Base-by-base conservation (phyloP, 2,888 invertebrate genomes). In the Chydorus sphaericus region DNA sequence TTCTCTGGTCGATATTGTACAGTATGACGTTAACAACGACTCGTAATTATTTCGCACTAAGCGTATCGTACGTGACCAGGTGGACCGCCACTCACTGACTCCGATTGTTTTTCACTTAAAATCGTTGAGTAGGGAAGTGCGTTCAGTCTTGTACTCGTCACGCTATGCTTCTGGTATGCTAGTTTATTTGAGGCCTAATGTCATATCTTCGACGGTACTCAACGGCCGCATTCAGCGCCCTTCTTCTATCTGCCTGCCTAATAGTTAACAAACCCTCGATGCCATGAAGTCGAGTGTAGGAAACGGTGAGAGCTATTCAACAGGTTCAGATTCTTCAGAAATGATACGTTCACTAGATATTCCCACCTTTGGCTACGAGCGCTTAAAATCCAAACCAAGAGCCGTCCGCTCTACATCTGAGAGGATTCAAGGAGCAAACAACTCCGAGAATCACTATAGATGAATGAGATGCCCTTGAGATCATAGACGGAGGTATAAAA, bases 381-480 rank as follows among this genome's bases (percentile, higher is more conserved):
- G n/a, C n/a, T n/a, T n/a, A n/a, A n/a, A n/a, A n/a, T 18, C 36
- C 20, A 74, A 82, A 14, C 71, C 80, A 56, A 82, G 83, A 1
- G 83, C 85, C 18, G 75, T 82, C n/a, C 74, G 85, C 52, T 83
- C 83, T 4, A 84, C 85, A 68, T 83, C 82, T 62, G 85, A 84
- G 14, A 71, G 84, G 57, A 77, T 82, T 62, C 78, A 82, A 53
- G 79, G 81, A 58, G 63, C 64, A 7, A 60, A 61, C 38, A 60
- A 63, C 49, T n/a, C 66, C 66, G 10, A 61, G 62, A 54, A 60
- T 64, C 20, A n/a, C n/a, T n/a, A 63, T n/a, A n/a, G n/a, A n/a
- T n/a, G n/a, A n/a, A n/a, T n/a, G n/a, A n/a, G n/a, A n/a, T n/a
- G n/a, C n/a, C n/a, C n/a, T n/a, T n/a, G n/a, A n/a, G n/a, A n/a